These are phyloP conservation scores for Caerostris darwini DNA, from an alignment of 1,140 invertebrate species.

Conservation along the genomic window DNA sequence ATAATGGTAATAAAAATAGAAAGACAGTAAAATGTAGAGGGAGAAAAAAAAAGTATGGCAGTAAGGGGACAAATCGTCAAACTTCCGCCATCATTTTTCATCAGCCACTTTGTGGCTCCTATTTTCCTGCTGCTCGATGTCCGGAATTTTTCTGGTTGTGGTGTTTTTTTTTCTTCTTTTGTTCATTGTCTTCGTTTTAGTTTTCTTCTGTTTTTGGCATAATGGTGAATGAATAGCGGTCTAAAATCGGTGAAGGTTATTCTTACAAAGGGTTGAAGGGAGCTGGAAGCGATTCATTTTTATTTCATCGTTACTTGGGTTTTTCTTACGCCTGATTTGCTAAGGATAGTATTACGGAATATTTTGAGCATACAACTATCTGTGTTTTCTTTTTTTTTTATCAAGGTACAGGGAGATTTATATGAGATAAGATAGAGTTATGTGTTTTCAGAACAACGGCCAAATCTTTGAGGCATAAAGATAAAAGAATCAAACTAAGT, in stretches of 20 bases:
- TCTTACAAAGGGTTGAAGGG: slow-evolving; percentile 1
- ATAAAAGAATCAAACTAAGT: too few relatives aligned
- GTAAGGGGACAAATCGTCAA: slow-evolving; percentile 52
- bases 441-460: too few relatives aligned
- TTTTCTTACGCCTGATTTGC: slow-evolving; percentile 51
- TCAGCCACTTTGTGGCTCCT: slow-evolving; percentile 55
- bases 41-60: slow-evolving; percentile 33
- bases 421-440: too few relatives aligned
- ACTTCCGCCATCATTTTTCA: slow-evolving; percentile 62
- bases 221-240: slow-evolving; percentile 65
- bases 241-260: slow-evolving; percentile 61
- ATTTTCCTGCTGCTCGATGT: slow-evolving; percentile 60
- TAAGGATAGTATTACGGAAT: slow-evolving; percentile 24
- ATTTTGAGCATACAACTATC: slow-evolving; percentile 5
- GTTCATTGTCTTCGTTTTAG: slow-evolving; percentile 36
- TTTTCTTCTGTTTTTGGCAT: slow-evolving; percentile 52
- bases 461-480: too few relatives aligned
- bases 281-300: slow-evolving; percentile 61
- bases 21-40: slow-evolving; percentile 7
- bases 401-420: too few relatives aligned
- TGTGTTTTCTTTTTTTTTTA: too few relatives aligned
- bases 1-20: slow-evolving; percentile 48
- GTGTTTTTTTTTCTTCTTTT: slow-evolving; percentile 25
- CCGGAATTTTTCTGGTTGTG: slow-evolving; percentile 48
- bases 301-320: slow-evolving; percentile 57